phyloP scores from a whole-genome alignment of 2,113 vertebrate genomes.

The Tachycineta bicolor region DNA sequence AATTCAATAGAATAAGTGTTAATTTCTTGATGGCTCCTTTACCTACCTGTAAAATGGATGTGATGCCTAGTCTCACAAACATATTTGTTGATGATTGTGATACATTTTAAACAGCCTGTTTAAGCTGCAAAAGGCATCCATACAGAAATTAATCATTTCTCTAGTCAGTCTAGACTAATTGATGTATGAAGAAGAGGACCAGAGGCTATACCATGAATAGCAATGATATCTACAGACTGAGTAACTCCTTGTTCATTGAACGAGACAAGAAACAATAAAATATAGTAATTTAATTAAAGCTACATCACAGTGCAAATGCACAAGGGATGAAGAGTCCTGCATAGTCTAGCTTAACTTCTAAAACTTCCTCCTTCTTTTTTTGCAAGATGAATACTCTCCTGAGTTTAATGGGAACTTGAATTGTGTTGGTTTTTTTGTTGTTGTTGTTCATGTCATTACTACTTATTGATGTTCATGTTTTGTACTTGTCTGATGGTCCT shows the following conservation, averaged over 20 bases:
- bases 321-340: background rate
- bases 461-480: background rate
- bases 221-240: background rate
- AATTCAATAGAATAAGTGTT: background rate
- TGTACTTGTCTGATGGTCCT: background rate
- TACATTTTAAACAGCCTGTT: background rate
- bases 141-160: background rate
- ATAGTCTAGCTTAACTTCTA: background rate
- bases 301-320: background rate
- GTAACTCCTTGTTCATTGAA: background rate
- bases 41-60: background rate
- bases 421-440: background rate
- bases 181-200: background rate
- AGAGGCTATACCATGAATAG: background rate
- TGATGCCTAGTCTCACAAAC: background rate
- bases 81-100: background rate
- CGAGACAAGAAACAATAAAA: constrained; percentile 26
- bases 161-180: background rate
- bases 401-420: background rate
- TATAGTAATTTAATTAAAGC: constrained; percentile 20
- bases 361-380: background rate
- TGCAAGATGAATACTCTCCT: background rate
- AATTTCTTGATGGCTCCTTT: background rate
- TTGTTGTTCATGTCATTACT: background rate
- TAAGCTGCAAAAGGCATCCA: background rate